A percentile compares a stretch with the other conserved stretches of the same genome.
Conservation (phyloP, 1,140 invertebrate species). For the Caenorhabditis tropicalis region DNA sequence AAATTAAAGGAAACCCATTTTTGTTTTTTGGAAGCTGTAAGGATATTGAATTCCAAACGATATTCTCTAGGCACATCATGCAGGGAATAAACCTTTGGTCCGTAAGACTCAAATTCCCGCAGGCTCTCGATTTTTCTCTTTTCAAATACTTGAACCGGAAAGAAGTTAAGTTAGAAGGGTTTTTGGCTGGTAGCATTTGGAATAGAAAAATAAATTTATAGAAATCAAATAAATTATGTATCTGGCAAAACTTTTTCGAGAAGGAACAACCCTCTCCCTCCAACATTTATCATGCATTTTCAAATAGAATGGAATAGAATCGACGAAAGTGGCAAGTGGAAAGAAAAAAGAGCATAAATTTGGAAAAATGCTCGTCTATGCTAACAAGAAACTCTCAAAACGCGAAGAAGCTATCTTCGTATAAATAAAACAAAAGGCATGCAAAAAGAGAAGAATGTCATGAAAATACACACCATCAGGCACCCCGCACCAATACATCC, state of each 20-base stretch:
- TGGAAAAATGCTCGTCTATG: not conserved
- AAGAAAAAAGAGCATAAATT: no score
- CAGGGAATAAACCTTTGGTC: not conserved
- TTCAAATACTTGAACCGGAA: slow-evolving; percentile 14
- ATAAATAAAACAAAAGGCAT: slow-evolving; percentile 44
- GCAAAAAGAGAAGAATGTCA: slow-evolving; percentile 21
- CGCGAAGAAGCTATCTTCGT: slow-evolving; percentile 8
- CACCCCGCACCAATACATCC: not conserved
- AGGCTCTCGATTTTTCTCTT: not conserved
- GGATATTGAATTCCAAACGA: no score
- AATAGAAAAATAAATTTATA: no score
- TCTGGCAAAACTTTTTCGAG: not conserved
- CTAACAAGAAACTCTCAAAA: slow-evolving; percentile 25
- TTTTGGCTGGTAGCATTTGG: no score
- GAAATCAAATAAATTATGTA: not conserved
- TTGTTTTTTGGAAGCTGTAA: not conserved
- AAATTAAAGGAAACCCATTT: not conserved
- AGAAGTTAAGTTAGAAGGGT: no score
- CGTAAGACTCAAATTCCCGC: not conserved
- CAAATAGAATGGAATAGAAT: no score
- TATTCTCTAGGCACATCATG: no score
- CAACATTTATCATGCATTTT: no score
- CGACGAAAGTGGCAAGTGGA: no score
- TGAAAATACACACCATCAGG: slow-evolving; percentile 33
- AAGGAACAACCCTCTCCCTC: no score